Percentiles rank a stretch among this genome's conserved stretches.
Conservation (phyloP, 2,113 vertebrate species). For the Lota lota region DNA sequence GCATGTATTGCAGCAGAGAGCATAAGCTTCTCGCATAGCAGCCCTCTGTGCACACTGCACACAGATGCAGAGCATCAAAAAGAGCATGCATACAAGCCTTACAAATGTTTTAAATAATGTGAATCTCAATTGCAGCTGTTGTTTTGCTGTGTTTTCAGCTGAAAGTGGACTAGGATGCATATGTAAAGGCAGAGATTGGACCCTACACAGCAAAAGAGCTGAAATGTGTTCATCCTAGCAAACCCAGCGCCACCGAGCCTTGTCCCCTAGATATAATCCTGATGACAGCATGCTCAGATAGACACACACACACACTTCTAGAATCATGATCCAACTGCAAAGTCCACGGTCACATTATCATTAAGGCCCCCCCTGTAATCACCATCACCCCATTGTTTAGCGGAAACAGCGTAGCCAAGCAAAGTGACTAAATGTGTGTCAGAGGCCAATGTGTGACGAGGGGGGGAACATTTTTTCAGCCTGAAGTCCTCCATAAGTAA, state of each 20-base stretch:
- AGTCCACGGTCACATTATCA: slow-evolving; percentile 34
- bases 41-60: too few relatives aligned
- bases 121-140: too few relatives aligned
- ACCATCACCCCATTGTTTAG: slow-evolving; percentile 39
- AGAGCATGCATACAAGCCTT: too few relatives aligned
- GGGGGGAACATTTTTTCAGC: slow-evolving; percentile 24
- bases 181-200: too few relatives aligned
- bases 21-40: too few relatives aligned
- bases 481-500: slow-evolving; percentile 46
- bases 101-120: too few relatives aligned
- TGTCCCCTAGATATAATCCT: background rate
- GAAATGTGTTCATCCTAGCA: background rate
- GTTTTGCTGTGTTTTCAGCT: too few relatives aligned
- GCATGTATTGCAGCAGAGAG: too few relatives aligned
- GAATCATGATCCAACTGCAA: slow-evolving; percentile 37
- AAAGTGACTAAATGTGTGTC: slow-evolving; percentile 39
- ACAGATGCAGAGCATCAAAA: too few relatives aligned
- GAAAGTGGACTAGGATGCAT: too few relatives aligned
- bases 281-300: background rate
- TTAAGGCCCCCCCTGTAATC: slow-evolving; percentile 36
- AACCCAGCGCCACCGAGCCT: background rate
- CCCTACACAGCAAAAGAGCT: too few relatives aligned
- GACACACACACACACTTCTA: background rate
- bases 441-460: slow-evolving; percentile 19
- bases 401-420: slow-evolving; percentile 44